phyloP scores from a whole-genome alignment of 2,797 vertebrate species.

The Capromys pilorides region DNA sequence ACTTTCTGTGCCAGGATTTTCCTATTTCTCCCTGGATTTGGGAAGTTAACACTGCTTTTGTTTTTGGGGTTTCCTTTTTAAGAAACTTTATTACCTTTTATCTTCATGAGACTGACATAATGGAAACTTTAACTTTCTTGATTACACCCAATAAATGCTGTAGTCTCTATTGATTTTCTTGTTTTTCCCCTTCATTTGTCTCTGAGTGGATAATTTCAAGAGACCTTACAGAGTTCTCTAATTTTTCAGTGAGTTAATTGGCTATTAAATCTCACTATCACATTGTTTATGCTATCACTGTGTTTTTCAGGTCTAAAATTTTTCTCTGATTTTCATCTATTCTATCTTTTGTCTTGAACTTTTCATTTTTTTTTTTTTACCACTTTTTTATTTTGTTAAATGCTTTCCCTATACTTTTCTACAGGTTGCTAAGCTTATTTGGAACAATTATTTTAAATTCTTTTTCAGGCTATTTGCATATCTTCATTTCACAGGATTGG shows the following conservation, averaged over 20 bases:
- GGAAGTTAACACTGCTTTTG: background rate
- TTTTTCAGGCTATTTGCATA: background rate
- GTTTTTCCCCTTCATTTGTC: background rate
- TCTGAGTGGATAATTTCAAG: background rate
- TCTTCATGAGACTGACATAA: background rate
- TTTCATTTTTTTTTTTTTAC: background rate
- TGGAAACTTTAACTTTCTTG: background rate
- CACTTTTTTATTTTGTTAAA: background rate
- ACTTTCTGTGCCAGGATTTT: background rate
- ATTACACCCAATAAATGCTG: background rate
- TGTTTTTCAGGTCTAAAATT: background rate
- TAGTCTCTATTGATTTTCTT: background rate
- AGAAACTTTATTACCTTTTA: background rate
- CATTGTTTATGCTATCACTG: background rate
- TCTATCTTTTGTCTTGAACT: background rate
- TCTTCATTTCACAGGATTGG: background rate
- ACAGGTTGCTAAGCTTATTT: background rate
- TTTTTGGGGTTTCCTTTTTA: background rate
- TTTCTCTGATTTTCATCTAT: background rate
- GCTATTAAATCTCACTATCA: background rate
- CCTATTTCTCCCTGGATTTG: background rate
- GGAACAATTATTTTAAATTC: background rate
- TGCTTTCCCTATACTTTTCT: background rate
- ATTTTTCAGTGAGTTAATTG: background rate
- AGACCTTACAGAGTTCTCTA: background rate